Evolutionary conservation across 2,113 vertebrate genomes (phyloP), one percentile per base, ranked within the genome.

Genomic region (Hydrochoerus hydrochaeris): DNA sequence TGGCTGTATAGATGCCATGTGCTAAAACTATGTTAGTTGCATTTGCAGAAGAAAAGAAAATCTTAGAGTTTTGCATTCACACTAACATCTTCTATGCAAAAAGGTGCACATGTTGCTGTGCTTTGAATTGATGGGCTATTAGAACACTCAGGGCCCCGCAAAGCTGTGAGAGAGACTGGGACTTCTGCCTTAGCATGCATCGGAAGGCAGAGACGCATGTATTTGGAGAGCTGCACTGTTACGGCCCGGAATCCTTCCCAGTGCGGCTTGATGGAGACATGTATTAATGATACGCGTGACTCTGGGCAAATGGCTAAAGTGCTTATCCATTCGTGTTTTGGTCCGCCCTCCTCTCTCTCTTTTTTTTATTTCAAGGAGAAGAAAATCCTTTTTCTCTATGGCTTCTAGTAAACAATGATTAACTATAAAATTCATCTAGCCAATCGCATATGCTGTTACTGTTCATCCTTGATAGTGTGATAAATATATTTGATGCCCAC

Each of bases 111-210:
- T 7, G n/a, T 7, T 26, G 44, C 54, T 57, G 12, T 90, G 4
- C 26, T 92, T 83, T 19, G 3, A 85, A 16, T 44, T 38, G 32
- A 88, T 57, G 62, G 62, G 14, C 38, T 63, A 12, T 2, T 24
- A 19, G 22, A 44, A 52, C 54, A 89, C 22, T 16, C 22, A 46
- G 2, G 19, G 3, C 0, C 20, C 1, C 38, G 52, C 14, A 30
- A 7, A 58, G 58, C 1, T 24, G 69, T 35, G 60, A 44, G 0
- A 35, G 13, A 78, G 5, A 11, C 10, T 82, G 54, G 63, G 88
- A 44, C 19, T 62, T 1, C 22, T 71, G 3, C 22, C 7, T 28
- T 38, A 24, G 12, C 8, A 3, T 1, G 0, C 41, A 7, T 63
- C 16, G 6, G 8, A 65, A 85, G 12, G 14, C 35, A 9, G 30